Percentiles rank a stretch among this genome's conserved stretches.
phyloP scores from a whole-genome alignment of 2,888 invertebrate genomes.

The Acanthosepion lycidas region DNA sequence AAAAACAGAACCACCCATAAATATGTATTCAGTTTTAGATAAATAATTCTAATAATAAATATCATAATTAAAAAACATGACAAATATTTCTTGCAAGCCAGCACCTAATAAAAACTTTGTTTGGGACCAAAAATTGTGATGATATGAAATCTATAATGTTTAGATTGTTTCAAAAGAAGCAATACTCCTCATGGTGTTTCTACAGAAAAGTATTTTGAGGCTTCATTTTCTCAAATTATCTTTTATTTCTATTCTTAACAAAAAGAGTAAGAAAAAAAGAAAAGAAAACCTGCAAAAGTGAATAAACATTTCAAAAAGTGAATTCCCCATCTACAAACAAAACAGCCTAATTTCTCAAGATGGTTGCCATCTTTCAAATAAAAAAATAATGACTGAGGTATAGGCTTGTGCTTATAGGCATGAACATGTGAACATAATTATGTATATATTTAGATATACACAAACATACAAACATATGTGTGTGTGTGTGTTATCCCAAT shows the following conservation, averaged over 20 bases:
- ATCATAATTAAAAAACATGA: neutral
- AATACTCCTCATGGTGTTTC: neutral
- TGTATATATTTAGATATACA: neutral
- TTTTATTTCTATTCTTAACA: neutral
- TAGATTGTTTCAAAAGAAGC: neutral
- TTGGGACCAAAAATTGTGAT: neutral
- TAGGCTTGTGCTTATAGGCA: neutral
- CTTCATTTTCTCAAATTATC: slow-evolving; percentile 3
- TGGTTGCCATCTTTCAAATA: neutral
- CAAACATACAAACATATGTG: neutral
- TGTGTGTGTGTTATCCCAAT: too few species aligned
- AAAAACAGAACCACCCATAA: neutral
- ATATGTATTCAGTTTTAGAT: neutral
- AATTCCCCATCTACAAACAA: neutral
- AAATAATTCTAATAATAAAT: neutral
- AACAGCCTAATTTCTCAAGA: neutral
- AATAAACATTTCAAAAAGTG: neutral
- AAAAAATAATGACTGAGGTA: neutral
- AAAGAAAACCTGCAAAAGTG: neutral
- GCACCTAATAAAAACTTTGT: neutral
- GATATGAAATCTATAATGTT: neutral
- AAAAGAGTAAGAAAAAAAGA: neutral
- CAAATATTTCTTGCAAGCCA: slow-evolving; percentile 33
- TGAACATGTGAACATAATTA: neutral
- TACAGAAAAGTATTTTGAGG: neutral